Percentiles rank a stretch among this genome's conserved stretches.
Evolutionary conservation across 1,140 invertebrate species (phyloP).

Genomic region (Pogonus chalceus): DNA sequence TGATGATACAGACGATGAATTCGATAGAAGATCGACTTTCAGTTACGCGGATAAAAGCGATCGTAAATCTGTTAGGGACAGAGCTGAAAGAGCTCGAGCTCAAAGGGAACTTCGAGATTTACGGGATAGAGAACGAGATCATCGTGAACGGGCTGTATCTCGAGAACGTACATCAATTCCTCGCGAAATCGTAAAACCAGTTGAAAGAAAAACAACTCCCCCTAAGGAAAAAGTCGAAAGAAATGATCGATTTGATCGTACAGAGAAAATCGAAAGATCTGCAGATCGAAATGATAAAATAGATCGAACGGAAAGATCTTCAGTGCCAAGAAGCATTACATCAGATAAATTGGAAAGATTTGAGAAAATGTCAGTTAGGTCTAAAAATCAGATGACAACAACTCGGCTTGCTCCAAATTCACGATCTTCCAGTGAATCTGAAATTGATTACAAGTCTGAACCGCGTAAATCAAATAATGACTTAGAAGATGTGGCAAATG

Average conservation of each 20-base stretch:
- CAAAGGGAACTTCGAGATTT: constrained; percentile 15
- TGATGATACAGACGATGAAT: constrained; percentile 31
- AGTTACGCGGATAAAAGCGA: constrained; percentile 24
- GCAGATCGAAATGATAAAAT: constrained; percentile 21
- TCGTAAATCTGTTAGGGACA: constrained; percentile 18
- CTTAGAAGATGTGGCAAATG: constrained; percentile 16
- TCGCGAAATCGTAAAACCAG: constrained; percentile 15
- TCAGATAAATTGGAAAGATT: too few species aligned
- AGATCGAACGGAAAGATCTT: constrained; percentile 21
- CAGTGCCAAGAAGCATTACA: constrained; percentile 18
- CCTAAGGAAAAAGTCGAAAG: neutral
- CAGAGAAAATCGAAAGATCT: neutral
- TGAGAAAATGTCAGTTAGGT: constrained; percentile 17
- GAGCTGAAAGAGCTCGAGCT: constrained; percentile 17
- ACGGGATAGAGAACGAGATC: constrained; percentile 17
- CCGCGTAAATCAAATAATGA: constrained; percentile 14
- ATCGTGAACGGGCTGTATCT: constrained; percentile 12
- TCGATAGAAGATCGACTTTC: constrained; percentile 31
- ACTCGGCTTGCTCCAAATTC: too few species aligned
- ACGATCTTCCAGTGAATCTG: constrained; percentile 25
- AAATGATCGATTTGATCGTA: too few species aligned
- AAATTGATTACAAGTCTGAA: constrained; percentile 23
- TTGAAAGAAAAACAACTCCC: neutral
- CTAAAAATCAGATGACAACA: too few species aligned
- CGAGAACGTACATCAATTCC: constrained; percentile 28